A percentile compares a stretch with the other conserved stretches of the same genome.
These are phyloP conservation scores for Acromyrmex heyeri DNA, from an alignment of 1,140 invertebrate genomes.

Conservation along the genomic window DNA sequence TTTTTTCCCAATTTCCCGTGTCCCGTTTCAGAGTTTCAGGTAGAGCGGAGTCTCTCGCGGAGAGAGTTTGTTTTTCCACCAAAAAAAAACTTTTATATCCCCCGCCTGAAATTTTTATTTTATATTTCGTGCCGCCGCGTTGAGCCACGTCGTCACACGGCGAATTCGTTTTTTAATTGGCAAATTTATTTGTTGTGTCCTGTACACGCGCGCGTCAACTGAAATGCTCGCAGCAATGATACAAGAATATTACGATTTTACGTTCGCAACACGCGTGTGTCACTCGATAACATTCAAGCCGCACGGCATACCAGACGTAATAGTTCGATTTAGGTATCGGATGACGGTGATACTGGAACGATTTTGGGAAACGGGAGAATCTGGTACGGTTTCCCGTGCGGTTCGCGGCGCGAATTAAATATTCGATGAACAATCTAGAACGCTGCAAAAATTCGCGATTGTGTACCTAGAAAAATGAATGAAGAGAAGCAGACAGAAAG, in stretches of 20 bases:
- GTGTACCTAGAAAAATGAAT: constrained; percentile 37
- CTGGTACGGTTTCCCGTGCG: not conserved
- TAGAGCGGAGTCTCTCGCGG: constrained; percentile 18
- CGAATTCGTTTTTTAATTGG: constrained; percentile 62
- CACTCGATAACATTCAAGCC: constrained; percentile 50
- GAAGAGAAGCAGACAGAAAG: not conserved
- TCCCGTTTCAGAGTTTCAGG: not conserved
- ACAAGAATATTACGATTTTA: constrained; percentile 59
- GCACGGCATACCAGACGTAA: constrained; percentile 30
- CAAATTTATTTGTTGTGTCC: constrained; percentile 52
- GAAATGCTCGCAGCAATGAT: constrained; percentile 18
- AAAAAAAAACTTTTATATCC: constrained; percentile 39
- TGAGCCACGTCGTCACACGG: constrained; percentile 3
- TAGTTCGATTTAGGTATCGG: constrained; percentile 57
- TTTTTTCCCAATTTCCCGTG: constrained; percentile 29
- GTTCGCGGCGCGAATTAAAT: constrained; percentile 42
- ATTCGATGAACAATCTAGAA: constrained; percentile 48
- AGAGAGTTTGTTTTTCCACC: constrained; percentile 53
- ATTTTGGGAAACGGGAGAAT: constrained; percentile 35
- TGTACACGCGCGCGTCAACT: constrained; percentile 18
- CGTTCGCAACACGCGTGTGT: constrained; percentile 39
- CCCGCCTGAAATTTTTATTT: constrained; percentile 55
- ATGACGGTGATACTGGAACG: constrained; percentile 35
- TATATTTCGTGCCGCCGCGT: constrained; percentile 49
- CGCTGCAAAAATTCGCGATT: constrained; percentile 46